Conservation (phyloP, 2,888 invertebrate genomes). For the Atethmia centrago region DNA sequence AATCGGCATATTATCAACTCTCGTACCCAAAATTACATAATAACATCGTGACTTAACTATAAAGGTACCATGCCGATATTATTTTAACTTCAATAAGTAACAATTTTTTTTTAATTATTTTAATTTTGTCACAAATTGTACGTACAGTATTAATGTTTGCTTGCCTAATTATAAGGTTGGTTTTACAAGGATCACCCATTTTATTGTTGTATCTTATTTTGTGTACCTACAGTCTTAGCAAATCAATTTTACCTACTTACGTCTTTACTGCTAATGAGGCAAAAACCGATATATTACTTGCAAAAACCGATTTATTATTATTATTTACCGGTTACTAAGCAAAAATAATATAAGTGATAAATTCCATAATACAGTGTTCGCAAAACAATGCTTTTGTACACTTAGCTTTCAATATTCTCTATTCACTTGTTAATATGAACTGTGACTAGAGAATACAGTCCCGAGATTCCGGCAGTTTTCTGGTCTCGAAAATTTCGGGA, state of each 20-base stretch:
- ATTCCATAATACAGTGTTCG: background rate
- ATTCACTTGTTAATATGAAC: background rate
- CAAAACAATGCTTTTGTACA: background rate
- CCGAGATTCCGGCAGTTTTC: no score
- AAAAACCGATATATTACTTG: background rate
- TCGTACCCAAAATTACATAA: background rate
- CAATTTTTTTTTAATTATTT: background rate
- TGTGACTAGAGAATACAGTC: no score
- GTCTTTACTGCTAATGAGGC: background rate
- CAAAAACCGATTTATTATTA: background rate
- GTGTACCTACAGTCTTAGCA: background rate
- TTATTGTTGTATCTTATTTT: background rate
- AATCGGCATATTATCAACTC: conserved; percentile 14
- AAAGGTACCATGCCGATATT: background rate
- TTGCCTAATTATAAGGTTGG: background rate
- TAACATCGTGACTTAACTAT: background rate
- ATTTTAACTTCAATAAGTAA: background rate
- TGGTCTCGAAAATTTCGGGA: no score
- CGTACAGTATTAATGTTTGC: background rate
- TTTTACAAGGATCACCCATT: background rate
- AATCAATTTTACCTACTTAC: background rate
- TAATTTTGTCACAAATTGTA: background rate
- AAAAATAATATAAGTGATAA: background rate
- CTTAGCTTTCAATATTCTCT: background rate
- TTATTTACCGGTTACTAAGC: no score